Conservation (phyloP, 2,113 vertebrate species). For the Callaeas wilsoni region DNA sequence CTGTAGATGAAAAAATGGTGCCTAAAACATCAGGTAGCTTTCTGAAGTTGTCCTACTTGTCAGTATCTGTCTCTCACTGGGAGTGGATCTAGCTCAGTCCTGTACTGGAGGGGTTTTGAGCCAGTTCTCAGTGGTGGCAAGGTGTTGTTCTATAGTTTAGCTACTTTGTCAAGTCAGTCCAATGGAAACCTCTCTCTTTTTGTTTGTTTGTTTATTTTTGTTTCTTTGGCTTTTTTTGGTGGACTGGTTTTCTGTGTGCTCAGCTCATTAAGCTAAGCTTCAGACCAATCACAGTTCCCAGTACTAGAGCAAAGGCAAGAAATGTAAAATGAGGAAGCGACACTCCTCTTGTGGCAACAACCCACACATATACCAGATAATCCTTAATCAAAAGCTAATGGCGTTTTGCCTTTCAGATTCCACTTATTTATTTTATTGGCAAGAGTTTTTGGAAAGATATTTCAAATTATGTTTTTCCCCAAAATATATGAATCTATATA, state of each 20-base stretch:
- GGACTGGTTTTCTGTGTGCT: fast-evolving
- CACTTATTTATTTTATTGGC: not conserved
- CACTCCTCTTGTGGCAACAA: not conserved
- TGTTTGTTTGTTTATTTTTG: not conserved
- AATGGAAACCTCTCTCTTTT: not conserved
- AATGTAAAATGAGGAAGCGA: not conserved
- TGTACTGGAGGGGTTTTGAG: not conserved
- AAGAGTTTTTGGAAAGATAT: not conserved
- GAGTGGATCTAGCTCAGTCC: not conserved
- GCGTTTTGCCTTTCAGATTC: not conserved
- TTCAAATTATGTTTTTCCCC: not conserved
- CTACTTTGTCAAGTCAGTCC: not conserved
- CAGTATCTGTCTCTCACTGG: not conserved
- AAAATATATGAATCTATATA: not conserved
- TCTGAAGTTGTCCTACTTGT: not conserved
- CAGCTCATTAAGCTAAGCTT: not conserved
- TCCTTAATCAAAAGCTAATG: not conserved
- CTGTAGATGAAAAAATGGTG: not conserved
- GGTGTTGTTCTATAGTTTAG: not conserved
- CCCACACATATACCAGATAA: not conserved
- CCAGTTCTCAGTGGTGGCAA: not conserved
- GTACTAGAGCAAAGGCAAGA: not conserved
- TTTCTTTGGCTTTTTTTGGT: not conserved
- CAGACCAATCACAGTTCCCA: not conserved
- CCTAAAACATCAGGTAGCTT: not conserved